Conservation (phyloP, 2,797 vertebrate genomes). For the Muscicapa comitata region DNA sequence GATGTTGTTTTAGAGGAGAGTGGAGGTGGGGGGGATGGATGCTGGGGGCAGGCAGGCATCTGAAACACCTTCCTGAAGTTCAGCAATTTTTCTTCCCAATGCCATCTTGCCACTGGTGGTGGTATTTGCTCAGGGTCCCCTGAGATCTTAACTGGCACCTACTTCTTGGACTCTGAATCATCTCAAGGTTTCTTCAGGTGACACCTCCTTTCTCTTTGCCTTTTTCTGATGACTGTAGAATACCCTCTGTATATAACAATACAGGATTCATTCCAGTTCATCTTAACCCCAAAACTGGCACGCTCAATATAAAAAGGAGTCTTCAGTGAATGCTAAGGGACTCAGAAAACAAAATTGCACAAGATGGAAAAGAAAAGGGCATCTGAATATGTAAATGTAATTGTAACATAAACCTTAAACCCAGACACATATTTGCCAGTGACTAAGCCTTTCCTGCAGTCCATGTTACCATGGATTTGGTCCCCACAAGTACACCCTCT, state of each 20-base stretch:
- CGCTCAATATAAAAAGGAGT: neutral
- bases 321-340: neutral
- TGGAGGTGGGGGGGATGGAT: neutral
- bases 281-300: neutral
- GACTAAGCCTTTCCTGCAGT: neutral
- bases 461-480: accelerated
- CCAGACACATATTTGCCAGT: neutral
- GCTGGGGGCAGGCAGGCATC: neutral
- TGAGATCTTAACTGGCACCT: neutral
- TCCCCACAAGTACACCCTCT: neutral
- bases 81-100: neutral
- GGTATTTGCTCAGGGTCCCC: neutral
- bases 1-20: neutral
- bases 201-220: neutral
- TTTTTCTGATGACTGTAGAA: neutral
- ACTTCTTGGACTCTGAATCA: neutral
- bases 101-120: neutral
- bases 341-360: neutral
- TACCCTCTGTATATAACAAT: neutral
- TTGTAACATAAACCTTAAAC: neutral
- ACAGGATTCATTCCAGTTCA: neutral
- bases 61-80: neutral
- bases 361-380: neutral
- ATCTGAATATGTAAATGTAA: neutral
- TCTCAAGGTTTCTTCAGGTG: neutral